Evolutionary conservation across 2,113 vertebrate genomes (phyloP), one percentile per base, ranked within the genome.

Genomic region (human): DNA sequence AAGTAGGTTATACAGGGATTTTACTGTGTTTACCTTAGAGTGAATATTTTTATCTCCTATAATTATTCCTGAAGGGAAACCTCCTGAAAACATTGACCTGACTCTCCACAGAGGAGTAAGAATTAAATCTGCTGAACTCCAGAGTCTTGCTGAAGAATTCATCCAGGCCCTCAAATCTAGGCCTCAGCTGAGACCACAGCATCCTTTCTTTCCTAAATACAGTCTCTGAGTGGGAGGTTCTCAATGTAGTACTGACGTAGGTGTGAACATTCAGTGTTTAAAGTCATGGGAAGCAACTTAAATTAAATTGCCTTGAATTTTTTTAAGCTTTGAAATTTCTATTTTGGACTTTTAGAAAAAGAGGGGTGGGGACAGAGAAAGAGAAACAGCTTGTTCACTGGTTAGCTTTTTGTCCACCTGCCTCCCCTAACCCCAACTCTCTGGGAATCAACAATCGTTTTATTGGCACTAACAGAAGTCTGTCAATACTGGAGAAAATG

Each of bases 191-290:
- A 98, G 97, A 97, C 97, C 92, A 92, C 25, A 93, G 97, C 95
- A 97, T 96, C 84, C 87, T 98, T 96, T 93, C 93, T 97, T 97
- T 78, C 92, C 98, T 96, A 98, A 98, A 98, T 97, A 96, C 96
- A 97, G 96, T 95, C 66, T 93, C 66, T 97, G 97, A 97, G 96
- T 98, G 95, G 98, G 98, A 98, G 98, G 98, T 94, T 98, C 98
- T 98, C 96, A 97, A 98, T 97, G 97, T 98, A 98, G 96, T 97
- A 94, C 96, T 97, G 98, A 98, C 90, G 98, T 97, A 98, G 97
- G 97, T 98, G 98, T 97, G 98, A 98, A 98, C 94, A 98, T 96
- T 97, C 97, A 95, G 96, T 98, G 97, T 98, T 98, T 97, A 97
- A 97, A 98, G 97, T 98, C 97, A 98, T 98, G 97, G 94, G 95